Percentiles rank a stretch among this genome's conserved stretches.
Evolutionary conservation across 1,140 invertebrate species (phyloP).

Genomic region (Lethocerus indicus): DNA sequence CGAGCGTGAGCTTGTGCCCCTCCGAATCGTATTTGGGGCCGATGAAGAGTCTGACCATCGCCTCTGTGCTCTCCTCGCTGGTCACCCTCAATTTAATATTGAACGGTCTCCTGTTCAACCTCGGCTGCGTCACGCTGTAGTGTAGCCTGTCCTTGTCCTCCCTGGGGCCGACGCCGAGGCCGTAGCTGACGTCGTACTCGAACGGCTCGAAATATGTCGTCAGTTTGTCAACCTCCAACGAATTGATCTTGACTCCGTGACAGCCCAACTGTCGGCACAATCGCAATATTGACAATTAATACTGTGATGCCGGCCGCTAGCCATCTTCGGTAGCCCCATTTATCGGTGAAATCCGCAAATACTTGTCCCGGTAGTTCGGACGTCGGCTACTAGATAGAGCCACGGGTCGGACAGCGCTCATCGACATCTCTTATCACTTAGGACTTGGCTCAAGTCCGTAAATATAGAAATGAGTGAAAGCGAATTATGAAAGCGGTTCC

Average conservation of each 20-base stretch:
- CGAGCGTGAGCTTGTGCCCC: conserved; percentile 24
- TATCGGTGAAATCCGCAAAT: too few relatives aligned
- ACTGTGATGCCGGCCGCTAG: neutral
- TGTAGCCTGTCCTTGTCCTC: conserved; percentile 36
- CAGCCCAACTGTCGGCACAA: conserved; percentile 28
- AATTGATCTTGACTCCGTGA: conserved; percentile 41
- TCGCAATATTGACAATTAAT: neutral
- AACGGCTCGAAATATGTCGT: conserved; percentile 6
- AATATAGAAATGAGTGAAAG: too few relatives aligned
- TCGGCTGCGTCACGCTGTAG: conserved; percentile 34
- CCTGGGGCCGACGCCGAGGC: conserved; percentile 38
- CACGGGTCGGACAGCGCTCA: too few relatives aligned
- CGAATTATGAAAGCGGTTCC: too few relatives aligned
- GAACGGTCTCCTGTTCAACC: conserved; percentile 41
- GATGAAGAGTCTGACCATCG: conserved; percentile 42
- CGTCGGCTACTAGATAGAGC: too few relatives aligned
- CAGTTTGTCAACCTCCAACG: conserved; percentile 29
- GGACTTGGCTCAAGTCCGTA: too few relatives aligned
- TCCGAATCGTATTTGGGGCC: conserved; percentile 46
- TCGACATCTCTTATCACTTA: too few relatives aligned
- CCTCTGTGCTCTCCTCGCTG: conserved; percentile 32
- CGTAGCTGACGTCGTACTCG: conserved; percentile 1
- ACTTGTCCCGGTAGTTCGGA: too few relatives aligned
- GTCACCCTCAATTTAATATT: conserved; percentile 37
- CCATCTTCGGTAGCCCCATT: too few relatives aligned